Evolutionary conservation across 2,113 vertebrate species (phyloP).

Genomic region (Indicator indicator): DNA sequence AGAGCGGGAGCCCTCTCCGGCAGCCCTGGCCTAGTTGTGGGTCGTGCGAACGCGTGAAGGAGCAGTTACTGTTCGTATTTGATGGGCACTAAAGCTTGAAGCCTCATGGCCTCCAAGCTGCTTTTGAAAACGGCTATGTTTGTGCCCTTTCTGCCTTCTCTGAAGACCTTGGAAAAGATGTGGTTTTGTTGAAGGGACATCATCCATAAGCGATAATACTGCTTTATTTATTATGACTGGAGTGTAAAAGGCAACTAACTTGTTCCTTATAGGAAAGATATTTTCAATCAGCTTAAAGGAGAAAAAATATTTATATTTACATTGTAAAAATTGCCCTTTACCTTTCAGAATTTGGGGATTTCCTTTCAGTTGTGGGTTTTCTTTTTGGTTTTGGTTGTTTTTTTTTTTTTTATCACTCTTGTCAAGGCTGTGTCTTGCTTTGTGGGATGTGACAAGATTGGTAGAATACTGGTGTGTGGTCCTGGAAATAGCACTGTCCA

Average conservation of each 20-base stretch:
- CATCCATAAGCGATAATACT: too few relatives aligned
- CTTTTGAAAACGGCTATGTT: rapidly evolving
- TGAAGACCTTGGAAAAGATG: too few relatives aligned
- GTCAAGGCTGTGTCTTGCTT: neutral
- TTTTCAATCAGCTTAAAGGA: neutral
- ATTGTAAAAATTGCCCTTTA: neutral
- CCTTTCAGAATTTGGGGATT: neutral
- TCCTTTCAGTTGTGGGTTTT: rapidly evolving
- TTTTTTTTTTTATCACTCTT: neutral
- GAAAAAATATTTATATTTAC: rapidly evolving
- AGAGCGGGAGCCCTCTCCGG: too few relatives aligned
- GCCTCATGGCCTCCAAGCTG: neutral
- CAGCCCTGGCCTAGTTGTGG: neutral
- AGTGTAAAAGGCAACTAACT: neutral
- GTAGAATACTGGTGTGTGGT: neutral
- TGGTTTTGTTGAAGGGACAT: rapidly evolving
- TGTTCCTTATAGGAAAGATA: neutral
- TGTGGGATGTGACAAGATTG: neutral
- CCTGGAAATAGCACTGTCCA: neutral
- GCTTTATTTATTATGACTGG: rapidly evolving
- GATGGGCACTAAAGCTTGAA: rapidly evolving
- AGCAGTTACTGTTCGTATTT: rapidly evolving
- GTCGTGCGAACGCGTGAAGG: neutral
- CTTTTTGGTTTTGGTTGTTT: neutral
- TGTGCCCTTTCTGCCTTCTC: too few relatives aligned